These are phyloP conservation scores for Zaprionus ornatus DNA, from an alignment of 1,140 invertebrate genomes.

Conservation along the genomic window DNA sequence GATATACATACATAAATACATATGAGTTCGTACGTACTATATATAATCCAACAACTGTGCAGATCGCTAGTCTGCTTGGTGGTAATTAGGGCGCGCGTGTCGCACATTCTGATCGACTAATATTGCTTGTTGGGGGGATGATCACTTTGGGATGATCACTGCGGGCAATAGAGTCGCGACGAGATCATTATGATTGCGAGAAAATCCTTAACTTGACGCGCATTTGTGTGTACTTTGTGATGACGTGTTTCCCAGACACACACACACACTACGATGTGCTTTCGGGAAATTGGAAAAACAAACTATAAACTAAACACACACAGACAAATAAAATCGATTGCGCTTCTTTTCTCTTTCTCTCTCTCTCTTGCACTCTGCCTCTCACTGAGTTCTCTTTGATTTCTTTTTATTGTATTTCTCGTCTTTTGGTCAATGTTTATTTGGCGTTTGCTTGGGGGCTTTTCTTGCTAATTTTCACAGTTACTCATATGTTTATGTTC, in stretches of 20 bases:
- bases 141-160: neutral
- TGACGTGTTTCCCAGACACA: slow-evolving; percentile 62
- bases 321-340: slow-evolving; percentile 2
- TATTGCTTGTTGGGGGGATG: neutral
- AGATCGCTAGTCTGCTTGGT: slow-evolving; percentile 74
- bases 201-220: slow-evolving; percentile 48
- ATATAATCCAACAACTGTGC: slow-evolving; percentile 83
- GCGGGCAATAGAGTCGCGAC: neutral
- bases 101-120: slow-evolving; percentile 65
- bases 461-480: slow-evolving; percentile 33
- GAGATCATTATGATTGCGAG: slow-evolving; percentile 23
- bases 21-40: slow-evolving; percentile 62
- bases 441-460: slow-evolving; percentile 7
- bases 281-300: slow-evolving; percentile 26
- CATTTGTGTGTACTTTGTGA: slow-evolving; percentile 42
- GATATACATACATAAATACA: neutral
- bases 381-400: neutral
- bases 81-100: slow-evolving; percentile 68
- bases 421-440: slow-evolving; percentile 27
- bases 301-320: slow-evolving; percentile 28
- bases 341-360: slow-evolving; percentile 1
- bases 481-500: slow-evolving; percentile 1
- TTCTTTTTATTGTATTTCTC: neutral
- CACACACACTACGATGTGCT: slow-evolving; percentile 2
- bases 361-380: neutral